Conservation (phyloP, 2,888 invertebrate genomes). For the Rhyacophila evoluta region DNA sequence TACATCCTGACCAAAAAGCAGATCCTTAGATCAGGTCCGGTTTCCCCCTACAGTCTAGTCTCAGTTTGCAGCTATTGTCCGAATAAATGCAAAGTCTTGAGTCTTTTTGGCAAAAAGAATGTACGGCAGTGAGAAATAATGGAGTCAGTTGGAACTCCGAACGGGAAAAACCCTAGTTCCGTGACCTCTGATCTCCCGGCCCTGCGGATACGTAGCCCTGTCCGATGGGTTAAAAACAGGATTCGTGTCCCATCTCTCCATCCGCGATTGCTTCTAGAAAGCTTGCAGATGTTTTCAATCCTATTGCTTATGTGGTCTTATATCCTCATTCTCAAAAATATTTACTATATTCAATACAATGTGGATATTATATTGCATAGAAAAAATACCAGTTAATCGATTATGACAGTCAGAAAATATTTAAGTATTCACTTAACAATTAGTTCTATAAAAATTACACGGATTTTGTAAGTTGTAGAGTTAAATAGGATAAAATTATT, state of each 20-base stretch:
- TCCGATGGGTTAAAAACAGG: conserved; percentile 48
- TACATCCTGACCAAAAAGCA: conserved; percentile 5
- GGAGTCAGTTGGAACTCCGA: conserved; percentile 13
- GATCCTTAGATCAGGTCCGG: neutral
- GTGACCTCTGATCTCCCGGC: conserved; percentile 63
- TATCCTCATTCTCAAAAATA: too few relatives aligned
- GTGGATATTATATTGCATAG: too few relatives aligned
- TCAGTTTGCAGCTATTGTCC: neutral
- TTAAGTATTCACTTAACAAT: too few relatives aligned
- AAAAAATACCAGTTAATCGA: too few relatives aligned
- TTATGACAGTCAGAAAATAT: too few relatives aligned
- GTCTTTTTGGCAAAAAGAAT: conserved; percentile 32
- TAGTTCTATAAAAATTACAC: too few relatives aligned
- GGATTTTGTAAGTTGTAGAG: too few relatives aligned
- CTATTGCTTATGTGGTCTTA: too few relatives aligned
- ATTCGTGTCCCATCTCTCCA: conserved; percentile 37
- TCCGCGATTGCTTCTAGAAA: neutral
- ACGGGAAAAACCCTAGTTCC: conserved; percentile 46
- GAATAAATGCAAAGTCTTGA: conserved; percentile 34
- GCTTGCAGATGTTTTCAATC: neutral
- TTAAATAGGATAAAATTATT: too few relatives aligned
- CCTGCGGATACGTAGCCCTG: conserved; percentile 55
- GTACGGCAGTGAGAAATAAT: neutral
- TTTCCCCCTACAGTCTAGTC: neutral
- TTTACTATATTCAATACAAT: too few relatives aligned